These are phyloP conservation scores for zebrafish (Danio rerio) DNA, from an alignment of 2,113 vertebrate genomes.

Conservation along the genomic window DNA sequence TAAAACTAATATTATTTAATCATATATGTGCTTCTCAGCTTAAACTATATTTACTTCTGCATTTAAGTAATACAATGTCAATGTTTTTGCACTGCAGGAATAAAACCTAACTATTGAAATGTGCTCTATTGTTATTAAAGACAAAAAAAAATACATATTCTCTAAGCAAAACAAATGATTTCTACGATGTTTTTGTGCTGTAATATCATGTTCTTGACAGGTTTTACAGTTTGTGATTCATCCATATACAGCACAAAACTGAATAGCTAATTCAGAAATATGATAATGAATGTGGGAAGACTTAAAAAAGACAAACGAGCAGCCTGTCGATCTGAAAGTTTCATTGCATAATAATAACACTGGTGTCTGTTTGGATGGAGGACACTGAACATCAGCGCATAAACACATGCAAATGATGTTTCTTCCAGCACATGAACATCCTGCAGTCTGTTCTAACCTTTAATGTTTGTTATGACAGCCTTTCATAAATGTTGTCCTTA, in stretches of 20 bases:
- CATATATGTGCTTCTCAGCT: no score
- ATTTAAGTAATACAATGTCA: neutral
- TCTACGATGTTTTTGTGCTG: neutral
- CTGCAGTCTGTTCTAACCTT: slow-evolving; percentile 31
- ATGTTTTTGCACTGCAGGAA: neutral
- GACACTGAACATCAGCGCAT: neutral
- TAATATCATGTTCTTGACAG: neutral
- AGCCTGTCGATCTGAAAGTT: neutral
- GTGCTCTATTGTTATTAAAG: neutral
- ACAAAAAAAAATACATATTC: neutral
- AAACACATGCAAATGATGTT: slow-evolving; percentile 18
- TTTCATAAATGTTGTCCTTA: slow-evolving; percentile 44
- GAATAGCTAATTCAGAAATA: slow-evolving; percentile 18
- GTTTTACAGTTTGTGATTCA: neutral
- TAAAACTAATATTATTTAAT: no score
- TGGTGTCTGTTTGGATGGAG: neutral
- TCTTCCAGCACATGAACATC: neutral
- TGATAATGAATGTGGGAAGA: neutral
- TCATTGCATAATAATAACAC: neutral
- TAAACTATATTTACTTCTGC: neutral
- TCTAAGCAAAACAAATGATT: neutral
- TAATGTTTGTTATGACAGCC: slow-evolving; percentile 42
- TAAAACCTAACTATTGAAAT: neutral
- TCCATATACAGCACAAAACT: neutral
- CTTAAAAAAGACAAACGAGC: neutral